Evolutionary conservation across 2,113 vertebrate genomes (phyloP).

Genomic region (Patagioenas fasciata): DNA sequence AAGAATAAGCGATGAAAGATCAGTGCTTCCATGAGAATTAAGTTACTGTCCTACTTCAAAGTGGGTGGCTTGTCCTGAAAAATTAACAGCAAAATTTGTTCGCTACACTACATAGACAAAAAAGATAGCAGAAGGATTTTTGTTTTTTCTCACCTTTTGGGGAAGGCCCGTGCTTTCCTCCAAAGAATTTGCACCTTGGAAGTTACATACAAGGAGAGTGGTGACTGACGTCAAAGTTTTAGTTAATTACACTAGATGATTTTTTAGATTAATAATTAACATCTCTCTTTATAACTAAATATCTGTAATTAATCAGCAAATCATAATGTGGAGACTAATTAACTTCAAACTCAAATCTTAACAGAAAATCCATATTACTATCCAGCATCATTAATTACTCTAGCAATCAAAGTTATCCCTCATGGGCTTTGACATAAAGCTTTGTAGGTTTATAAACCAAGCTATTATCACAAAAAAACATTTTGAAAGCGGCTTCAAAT

Average conservation of each 20-base stretch:
- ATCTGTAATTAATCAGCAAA: slow-evolving; percentile 99
- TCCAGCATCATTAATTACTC: slow-evolving; percentile 94
- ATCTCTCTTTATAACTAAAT: slow-evolving; percentile 94
- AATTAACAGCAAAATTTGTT: neutral
- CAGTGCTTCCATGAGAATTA: neutral
- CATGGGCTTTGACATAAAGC: slow-evolving; percentile 84
- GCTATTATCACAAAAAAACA: slow-evolving; percentile 53
- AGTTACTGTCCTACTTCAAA: neutral
- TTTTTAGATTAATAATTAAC: slow-evolving; percentile 99
- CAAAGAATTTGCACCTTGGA: slow-evolving; percentile 46
- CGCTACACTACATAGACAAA: neutral
- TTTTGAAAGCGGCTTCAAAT: slow-evolving; percentile 63
- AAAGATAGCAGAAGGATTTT: neutral
- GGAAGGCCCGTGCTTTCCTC: neutral
- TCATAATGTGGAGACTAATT: slow-evolving; percentile 95
- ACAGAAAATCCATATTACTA: slow-evolving; percentile 92
- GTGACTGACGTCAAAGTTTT: slow-evolving; percentile 78
- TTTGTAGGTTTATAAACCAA: slow-evolving; percentile 84
- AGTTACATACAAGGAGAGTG: slow-evolving; percentile 59
- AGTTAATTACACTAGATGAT: slow-evolving; percentile 91
- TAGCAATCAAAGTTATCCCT: slow-evolving; percentile 93
- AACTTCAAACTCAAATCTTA: slow-evolving; percentile 94
- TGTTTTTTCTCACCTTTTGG: neutral
- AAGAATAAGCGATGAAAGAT: neutral
- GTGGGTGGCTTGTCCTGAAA: neutral